A percentile compares a stretch with the other conserved stretches of the same genome.
Conservation (phyloP, 2,888 invertebrate species). For the Tipula vernalis region DNA sequence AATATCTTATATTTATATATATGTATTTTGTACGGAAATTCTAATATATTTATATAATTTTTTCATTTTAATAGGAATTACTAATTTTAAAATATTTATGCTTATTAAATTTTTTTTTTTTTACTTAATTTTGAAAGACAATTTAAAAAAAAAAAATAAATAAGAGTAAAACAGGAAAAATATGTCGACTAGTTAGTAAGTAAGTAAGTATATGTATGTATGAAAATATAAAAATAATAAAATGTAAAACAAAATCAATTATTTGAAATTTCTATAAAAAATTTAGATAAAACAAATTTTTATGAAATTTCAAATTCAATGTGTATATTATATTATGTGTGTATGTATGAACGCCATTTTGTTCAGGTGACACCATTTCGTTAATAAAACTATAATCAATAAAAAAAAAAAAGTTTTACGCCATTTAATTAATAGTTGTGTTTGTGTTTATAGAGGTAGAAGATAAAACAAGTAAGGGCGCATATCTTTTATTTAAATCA, state of each 20-base stretch:
- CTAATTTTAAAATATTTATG: neutral
- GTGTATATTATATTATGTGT: neutral
- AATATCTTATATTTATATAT: neutral
- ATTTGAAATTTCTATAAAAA: slow-evolving; percentile 4
- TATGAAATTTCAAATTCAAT: neutral
- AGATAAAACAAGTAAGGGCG: neutral
- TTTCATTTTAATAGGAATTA: neutral
- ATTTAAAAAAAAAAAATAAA: neutral
- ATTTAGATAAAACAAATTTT: neutral
- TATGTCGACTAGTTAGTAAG: neutral
- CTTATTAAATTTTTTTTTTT: neutral
- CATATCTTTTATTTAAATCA: neutral
- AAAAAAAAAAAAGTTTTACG: neutral
- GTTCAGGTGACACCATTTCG: neutral
- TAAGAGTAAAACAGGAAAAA: neutral
- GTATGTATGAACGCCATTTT: neutral
- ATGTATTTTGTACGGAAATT: neutral
- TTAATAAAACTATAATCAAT: neutral
- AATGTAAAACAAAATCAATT: neutral
- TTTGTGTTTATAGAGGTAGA: neutral
- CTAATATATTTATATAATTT: neutral
- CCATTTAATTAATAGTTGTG: neutral
- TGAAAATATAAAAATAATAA: neutral
- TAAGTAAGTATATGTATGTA: neutral
- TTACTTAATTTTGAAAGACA: neutral